A percentile compares a stretch with the other conserved stretches of the same genome.
These are phyloP conservation scores for Trinectes maculatus DNA, from an alignment of 2,113 vertebrate genomes.

Conservation along the genomic window DNA sequence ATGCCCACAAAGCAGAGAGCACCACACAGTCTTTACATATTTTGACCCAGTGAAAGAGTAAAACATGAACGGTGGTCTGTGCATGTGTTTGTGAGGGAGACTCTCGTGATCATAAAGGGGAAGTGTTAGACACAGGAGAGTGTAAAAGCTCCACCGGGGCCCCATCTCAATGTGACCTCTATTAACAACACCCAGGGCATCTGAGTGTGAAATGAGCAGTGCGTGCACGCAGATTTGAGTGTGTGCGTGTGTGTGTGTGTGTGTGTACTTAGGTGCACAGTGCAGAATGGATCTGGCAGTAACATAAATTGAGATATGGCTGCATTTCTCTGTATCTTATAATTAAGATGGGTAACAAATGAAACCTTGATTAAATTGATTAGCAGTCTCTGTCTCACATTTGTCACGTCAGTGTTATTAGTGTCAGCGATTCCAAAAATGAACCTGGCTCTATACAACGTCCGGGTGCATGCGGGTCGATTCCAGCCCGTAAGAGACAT, in stretches of 20 bases:
- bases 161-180: slow-evolving; percentile 79
- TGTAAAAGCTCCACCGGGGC: slow-evolving; percentile 50
- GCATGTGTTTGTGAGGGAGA: neutral
- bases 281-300: neutral
- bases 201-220: slow-evolving; percentile 75
- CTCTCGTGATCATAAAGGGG: slow-evolving; percentile 53
- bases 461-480: neutral
- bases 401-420: neutral
- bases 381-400: slow-evolving; percentile 6
- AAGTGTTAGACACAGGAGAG: slow-evolving; percentile 34
- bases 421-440: slow-evolving; percentile 1
- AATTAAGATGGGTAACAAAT: slow-evolving; percentile 22
- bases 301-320: slow-evolving; percentile 4
- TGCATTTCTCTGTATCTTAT: neutral
- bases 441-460: neutral
- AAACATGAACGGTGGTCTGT: neutral
- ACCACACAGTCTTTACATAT: neutral
- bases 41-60: slow-evolving; percentile 10
- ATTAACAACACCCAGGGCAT: slow-evolving; percentile 69
- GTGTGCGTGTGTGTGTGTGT: slow-evolving; percentile 7
- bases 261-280: slow-evolving; percentile 8
- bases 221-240: slow-evolving; percentile 22
- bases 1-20: neutral
- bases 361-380: slow-evolving; percentile 22
- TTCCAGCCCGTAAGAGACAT: neutral